Base-by-base conservation (phyloP, 1,140 invertebrate genomes). In the Drosophila tsacasi region DNA sequence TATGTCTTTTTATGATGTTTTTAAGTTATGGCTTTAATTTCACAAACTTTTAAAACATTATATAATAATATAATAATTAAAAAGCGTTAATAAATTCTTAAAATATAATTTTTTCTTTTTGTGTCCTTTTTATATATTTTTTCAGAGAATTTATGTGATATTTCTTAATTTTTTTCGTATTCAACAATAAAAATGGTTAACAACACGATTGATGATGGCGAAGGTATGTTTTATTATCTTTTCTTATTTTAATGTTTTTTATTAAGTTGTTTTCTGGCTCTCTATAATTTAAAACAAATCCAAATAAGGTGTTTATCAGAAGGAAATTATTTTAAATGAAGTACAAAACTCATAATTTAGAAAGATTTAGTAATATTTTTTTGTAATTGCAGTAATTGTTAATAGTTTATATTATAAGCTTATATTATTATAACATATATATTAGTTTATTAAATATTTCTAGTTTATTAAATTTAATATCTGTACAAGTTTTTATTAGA, bases 131-230 rank as follows among this genome's bases (percentile, higher is more conserved):
- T n/a, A 7, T 17, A 4, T 37, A n/a, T 50, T 19, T 50, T 62
- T 60, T n/a, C 27, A 61, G 58, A 30, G 27, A 5, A 32, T 52
- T 50, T 23, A 3, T 54, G 32, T 19, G 13, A 63, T 19, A 17
- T n/a, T 27, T 37, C 17, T 4, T 15, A 27, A 12, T 37, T 39
- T 25, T 25, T 30, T 30, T 30, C 19, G 19, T 13, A 3, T 32
- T 23, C 32, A 61, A 13, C 9, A 21, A 7, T 46, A 1, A 61
- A 50, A 61, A 61, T 61, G 59, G 59, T 52, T 46, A 61, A 61
- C 21, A 35, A 32, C 8, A 52, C 44, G 50, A 13, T 32, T 32
- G 13, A 61, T 32, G 13, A 61, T 5, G 17, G 8, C 15, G 44
- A 61, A 61, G 59, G 59, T 61, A 61, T 12, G 44, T 23, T 50